These are phyloP conservation scores for Thymallus thymallus DNA, from an alignment of 2,113 vertebrate genomes.

Conservation along the genomic window DNA sequence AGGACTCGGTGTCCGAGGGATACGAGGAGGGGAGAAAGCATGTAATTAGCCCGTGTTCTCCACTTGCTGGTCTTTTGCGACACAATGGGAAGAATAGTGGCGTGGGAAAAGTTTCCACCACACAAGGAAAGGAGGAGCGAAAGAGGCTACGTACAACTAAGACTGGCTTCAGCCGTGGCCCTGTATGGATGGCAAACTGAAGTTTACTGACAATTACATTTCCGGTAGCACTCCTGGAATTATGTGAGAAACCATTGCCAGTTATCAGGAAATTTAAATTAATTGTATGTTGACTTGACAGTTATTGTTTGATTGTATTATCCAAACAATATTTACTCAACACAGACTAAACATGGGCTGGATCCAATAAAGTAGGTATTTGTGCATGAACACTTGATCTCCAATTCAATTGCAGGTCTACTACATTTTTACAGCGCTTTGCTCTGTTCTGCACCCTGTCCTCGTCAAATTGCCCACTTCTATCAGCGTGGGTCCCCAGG, in stretches of 20 bases:
- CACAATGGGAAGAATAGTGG: conserved; percentile 34
- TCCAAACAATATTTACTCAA: conserved; percentile 36
- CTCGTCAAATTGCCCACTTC: conserved; percentile 15
- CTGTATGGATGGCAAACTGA: neutral
- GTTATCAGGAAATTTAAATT: no score
- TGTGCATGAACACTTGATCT: conserved; percentile 8
- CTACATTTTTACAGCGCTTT: neutral
- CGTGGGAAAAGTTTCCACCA: conserved; percentile 58
- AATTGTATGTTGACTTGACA: neutral
- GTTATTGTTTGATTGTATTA: conserved; percentile 2
- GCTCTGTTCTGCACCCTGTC: neutral
- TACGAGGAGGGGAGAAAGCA: conserved; percentile 38
- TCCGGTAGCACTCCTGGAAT: no score
- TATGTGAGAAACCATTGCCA: no score
- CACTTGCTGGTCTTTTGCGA: conserved; percentile 38
- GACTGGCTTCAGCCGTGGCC: conserved; percentile 12
- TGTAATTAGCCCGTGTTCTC: conserved; percentile 47
- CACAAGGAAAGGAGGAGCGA: conserved; percentile 7
- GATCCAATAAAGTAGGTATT: conserved; percentile 4
- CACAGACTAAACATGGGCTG: neutral
- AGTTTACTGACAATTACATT: neutral
- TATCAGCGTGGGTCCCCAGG: conserved; percentile 8
- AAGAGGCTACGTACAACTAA: neutral
- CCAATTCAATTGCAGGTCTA: neutral
- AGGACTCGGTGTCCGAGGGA: conserved; percentile 35